These are phyloP conservation scores for Oxystoma pomonae DNA, from an alignment of 2,888 invertebrate species.

Conservation along the genomic window DNA sequence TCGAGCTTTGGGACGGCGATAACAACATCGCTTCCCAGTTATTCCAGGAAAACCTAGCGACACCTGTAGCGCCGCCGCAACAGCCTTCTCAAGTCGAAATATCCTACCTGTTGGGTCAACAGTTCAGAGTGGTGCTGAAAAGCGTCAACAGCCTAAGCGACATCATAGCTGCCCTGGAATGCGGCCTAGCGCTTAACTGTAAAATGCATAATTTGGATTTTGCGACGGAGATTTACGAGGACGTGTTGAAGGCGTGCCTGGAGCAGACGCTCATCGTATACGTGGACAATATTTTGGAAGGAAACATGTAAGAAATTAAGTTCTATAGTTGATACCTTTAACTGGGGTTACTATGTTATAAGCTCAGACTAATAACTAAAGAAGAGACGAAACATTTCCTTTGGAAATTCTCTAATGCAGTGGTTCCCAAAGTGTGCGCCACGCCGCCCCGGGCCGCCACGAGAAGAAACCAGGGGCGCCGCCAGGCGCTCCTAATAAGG, in stretches of 20 bases:
- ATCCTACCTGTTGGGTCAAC: constrained; percentile 47
- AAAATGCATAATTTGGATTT: constrained; percentile 50
- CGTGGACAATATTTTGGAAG: constrained; percentile 47
- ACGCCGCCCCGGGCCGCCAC: no score
- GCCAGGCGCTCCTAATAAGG: no score
- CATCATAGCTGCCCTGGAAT: constrained; percentile 48
- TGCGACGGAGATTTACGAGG: constrained; percentile 47
- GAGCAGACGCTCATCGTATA: constrained; percentile 48
- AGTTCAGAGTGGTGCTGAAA: constrained; percentile 45
- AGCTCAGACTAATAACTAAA: no score
- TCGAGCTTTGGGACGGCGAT: constrained; percentile 33
- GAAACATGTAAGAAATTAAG: constrained; percentile 47
- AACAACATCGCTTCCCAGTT: constrained; percentile 34
- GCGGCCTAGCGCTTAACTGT: constrained; percentile 50
- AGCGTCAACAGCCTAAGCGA: constrained; percentile 45
- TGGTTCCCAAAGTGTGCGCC: no score
- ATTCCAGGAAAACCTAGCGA: constrained; percentile 35
- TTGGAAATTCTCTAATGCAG: no score
- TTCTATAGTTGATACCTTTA: no score
- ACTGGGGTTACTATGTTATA: neutral
- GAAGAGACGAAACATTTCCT: no score
- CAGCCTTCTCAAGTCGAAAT: constrained; percentile 39
- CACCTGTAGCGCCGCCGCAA: constrained; percentile 9
- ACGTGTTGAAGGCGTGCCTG: constrained; percentile 53
- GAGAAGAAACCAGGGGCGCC: no score